Evolutionary conservation across 2,888 invertebrate genomes (phyloP), one percentile per base, ranked within the genome.

Genomic region (Hirtodrosophila confusa): DNA sequence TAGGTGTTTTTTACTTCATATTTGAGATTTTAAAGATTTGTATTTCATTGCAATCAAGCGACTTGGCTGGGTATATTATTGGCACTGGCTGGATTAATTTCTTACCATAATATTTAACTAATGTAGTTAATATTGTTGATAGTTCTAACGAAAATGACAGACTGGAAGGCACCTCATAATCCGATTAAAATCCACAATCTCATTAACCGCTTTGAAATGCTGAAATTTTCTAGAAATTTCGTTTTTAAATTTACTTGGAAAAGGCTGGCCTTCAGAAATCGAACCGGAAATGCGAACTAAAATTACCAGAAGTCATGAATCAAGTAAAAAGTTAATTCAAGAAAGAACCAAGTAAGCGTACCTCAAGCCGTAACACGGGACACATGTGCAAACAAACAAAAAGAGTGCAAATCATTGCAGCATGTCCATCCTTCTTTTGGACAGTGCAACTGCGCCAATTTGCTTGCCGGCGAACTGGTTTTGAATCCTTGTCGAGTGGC

Each of bases 271-370:
- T 12, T 41, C 37, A 43, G 10, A 36, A 31, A 5, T 8, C 36
- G 7, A 43, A 58, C 88, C 88, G 88, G 84, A 85, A 82, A 78
- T 48, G 39, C 40, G 45, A 62, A 76, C 69, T 72, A 67, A 78
- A 78, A 80, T 80, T 73, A 73, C 51, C 66, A 83, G 84, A 89
- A 89, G 90, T 89, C 90, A 89, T 77, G 88, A 83, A 89, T 83
- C 78, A 84, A 88, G 72, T 80, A 78, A 85, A 78, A 90, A 90
- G 90, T 90, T 89, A 89, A 90, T 89, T 89, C 86, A 76, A 66
- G 49, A 86, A 76, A 80, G 74, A 48, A 56, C 55, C 6, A 49
- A 64, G 17, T 17, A 17, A 17, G 17, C 66, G 65, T 44, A 39
- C 29, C 44, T 48, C 9, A 55, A 67, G 36, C 40, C 27, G 31